phyloP scores from a whole-genome alignment of 1,140 invertebrate genomes.

The Scaptomyza pallida region DNA sequence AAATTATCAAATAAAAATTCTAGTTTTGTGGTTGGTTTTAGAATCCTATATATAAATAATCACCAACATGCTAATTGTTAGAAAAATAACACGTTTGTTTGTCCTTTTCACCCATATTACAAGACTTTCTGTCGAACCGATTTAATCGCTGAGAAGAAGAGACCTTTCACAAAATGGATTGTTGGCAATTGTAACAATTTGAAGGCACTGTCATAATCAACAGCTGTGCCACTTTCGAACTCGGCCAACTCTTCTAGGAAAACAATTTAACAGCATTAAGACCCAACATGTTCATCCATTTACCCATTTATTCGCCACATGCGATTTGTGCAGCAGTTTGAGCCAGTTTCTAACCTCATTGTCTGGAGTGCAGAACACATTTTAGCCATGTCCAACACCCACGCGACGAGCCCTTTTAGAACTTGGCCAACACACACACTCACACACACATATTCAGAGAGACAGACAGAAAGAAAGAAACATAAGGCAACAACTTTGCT shows the following conservation, averaged over 20 bases:
- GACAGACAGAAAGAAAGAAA: conserved; percentile 43
- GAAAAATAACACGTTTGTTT: not conserved
- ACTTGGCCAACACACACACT: conserved; percentile 36
- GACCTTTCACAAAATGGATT: not conserved
- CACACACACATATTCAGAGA: conserved; percentile 25
- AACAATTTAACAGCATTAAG: conserved; percentile 32
- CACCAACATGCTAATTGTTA: too few species aligned
- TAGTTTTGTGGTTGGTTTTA: too few species aligned
- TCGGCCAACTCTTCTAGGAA: conserved; percentile 19
- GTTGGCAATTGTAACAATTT: not conserved
- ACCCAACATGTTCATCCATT: conserved; percentile 35
- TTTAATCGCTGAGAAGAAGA: not conserved
- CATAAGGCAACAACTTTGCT: conserved; percentile 44
- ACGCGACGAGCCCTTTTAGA: conserved; percentile 39
- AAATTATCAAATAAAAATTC: too few species aligned
- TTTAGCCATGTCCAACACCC: conserved; percentile 47
- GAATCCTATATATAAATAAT: too few species aligned
- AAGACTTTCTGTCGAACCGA: not conserved
- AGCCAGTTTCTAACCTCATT: conserved; percentile 34
- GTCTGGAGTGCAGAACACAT: conserved; percentile 13
- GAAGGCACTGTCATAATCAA: conserved; percentile 21
- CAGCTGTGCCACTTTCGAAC: conserved; percentile 25
- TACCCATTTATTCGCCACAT: not conserved
- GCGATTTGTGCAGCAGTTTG: conserved; percentile 11
- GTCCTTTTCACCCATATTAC: not conserved